Conservation (phyloP, 2,888 invertebrate species). For the Pachycephus smyrnensis region DNA sequence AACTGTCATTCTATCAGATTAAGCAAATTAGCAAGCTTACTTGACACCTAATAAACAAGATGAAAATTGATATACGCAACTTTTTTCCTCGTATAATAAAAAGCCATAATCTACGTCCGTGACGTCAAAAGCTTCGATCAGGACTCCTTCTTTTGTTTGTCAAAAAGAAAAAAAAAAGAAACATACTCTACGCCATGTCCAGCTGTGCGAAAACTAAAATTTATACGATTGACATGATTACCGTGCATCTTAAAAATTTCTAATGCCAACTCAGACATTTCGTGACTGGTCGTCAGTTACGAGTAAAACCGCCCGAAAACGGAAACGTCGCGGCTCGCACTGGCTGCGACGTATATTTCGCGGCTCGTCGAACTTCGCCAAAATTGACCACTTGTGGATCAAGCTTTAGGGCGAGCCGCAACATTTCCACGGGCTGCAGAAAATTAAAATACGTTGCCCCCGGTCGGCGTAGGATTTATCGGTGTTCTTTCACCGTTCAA, state of each 20-base stretch:
- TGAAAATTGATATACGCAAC: not conserved
- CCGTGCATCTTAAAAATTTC: too few relatives aligned
- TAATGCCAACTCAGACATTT: too few relatives aligned
- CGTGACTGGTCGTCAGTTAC: not conserved
- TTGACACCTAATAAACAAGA: not conserved
- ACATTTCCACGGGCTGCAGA: not conserved
- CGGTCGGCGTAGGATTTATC: not conserved
- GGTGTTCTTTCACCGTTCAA: not conserved
- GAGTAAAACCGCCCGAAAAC: not conserved
- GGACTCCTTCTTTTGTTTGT: too few relatives aligned
- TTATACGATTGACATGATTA: too few relatives aligned
- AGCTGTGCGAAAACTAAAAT: not conserved
- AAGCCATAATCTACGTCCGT: too few relatives aligned
- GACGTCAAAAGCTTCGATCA: not conserved
- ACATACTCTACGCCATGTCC: not conserved
- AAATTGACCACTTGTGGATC: not conserved
- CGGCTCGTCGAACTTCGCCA: not conserved
- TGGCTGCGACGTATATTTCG: not conserved
- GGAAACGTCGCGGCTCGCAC: not conserved
- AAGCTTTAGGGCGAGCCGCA: not conserved
- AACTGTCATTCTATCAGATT: not conserved
- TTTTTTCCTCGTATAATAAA: not conserved
- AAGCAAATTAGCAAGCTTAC: not conserved
- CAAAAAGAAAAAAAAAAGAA: too few relatives aligned
- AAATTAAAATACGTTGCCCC: not conserved